A percentile compares a stretch with the other conserved stretches of the same genome.
Conservation (phyloP, 2,888 invertebrate genomes). For the Megamerina dolium region DNA sequence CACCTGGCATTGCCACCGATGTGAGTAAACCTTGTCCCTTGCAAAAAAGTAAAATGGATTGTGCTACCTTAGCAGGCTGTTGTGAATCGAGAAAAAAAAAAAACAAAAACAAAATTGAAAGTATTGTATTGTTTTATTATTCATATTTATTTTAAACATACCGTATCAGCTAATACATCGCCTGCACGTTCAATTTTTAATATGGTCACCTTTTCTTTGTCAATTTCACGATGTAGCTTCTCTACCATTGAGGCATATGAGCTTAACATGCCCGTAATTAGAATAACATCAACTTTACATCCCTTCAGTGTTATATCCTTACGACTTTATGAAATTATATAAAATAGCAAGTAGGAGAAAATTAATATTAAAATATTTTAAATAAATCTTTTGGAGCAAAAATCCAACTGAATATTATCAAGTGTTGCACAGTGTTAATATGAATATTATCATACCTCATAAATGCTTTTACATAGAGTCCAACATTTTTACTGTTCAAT, state of each 20-base stretch:
- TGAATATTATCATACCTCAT: conserved; percentile 74
- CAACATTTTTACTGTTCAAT: conserved; percentile 75
- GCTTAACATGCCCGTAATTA: conserved; percentile 73
- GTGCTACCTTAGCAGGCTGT: conserved; percentile 83
- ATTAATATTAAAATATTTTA: background rate
- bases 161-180: conserved; percentile 81
- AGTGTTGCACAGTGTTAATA: background rate
- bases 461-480: conserved; percentile 74
- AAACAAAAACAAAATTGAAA: background rate
- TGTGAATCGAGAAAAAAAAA: too few species aligned
- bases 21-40: conserved; percentile 81
- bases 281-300: conserved; percentile 70
- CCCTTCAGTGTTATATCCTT: conserved; percentile 65
- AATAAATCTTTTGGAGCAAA: background rate
- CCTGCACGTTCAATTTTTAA: conserved; percentile 79
- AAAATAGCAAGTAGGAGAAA: background rate
- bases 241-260: conserved; percentile 76
- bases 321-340: conserved; percentile 51
- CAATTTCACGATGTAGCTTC: conserved; percentile 69
- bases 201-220: conserved; percentile 76
- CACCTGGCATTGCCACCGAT: conserved; percentile 73
- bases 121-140: background rate
- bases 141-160: conserved; percentile 48
- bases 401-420: background rate
- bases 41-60: conserved; percentile 79